A percentile compares a stretch with the other conserved stretches of the same genome.
These are phyloP conservation scores for Romanogobio albipinnatus DNA, from an alignment of 2,113 vertebrate genomes.

Conservation along the genomic window DNA sequence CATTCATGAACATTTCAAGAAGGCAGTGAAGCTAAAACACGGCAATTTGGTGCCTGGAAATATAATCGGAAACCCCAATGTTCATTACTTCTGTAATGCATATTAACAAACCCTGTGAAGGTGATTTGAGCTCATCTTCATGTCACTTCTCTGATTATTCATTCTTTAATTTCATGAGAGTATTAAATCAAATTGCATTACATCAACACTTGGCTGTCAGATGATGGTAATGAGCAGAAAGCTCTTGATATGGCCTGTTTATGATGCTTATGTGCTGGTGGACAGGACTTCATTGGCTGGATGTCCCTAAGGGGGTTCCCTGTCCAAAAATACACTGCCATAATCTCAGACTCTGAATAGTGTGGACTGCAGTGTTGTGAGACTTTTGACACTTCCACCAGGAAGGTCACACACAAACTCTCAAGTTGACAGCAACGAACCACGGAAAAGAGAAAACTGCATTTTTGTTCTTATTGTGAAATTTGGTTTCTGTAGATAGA, in stretches of 20 bases:
- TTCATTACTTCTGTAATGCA: not conserved
- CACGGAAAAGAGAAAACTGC: not conserved
- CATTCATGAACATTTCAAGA: no score
- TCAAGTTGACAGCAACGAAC: conserved; percentile 13
- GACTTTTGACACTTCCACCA: conserved; percentile 50
- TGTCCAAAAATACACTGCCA: conserved; percentile 61
- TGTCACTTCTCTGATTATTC: conserved; percentile 43
- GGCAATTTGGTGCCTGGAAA: conserved; percentile 20
- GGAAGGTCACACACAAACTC: conserved; percentile 43
- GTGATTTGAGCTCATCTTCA: conserved; percentile 43
- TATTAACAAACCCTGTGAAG: conserved; percentile 24
- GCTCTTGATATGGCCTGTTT: conserved; percentile 61
- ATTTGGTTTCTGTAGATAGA: not conserved
- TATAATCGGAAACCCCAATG: not conserved
- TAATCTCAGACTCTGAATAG: conserved; percentile 49
- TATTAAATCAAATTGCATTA: conserved; percentile 67
- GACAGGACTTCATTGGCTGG: conserved; percentile 60
- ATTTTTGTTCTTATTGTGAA: not conserved
- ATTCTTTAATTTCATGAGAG: conserved; percentile 53
- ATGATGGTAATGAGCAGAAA: conserved; percentile 33
- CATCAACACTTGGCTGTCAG: conserved; percentile 63
- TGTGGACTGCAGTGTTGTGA: conserved; percentile 50
- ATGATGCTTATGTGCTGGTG: conserved; percentile 57
- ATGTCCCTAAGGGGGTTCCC: conserved; percentile 53
- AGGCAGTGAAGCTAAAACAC: no score